phyloP scores from a whole-genome alignment of 2,797 vertebrate species.

The Poeciliopsis paucimaculata region DNA sequence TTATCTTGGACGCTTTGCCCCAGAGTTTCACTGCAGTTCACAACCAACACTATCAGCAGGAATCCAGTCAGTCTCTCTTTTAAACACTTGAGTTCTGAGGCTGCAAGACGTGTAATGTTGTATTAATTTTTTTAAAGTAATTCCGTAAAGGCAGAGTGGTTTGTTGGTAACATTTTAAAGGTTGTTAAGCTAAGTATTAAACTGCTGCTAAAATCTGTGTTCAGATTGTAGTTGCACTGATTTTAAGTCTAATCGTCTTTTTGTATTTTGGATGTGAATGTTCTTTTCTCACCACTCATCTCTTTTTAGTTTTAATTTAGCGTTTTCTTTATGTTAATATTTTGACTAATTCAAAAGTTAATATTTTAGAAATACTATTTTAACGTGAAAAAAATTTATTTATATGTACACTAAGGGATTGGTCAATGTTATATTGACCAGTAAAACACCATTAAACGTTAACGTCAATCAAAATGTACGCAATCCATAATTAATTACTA shows the following conservation, averaged over 20 bases:
- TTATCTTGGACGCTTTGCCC: constrained; percentile 5
- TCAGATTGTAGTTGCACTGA: background rate
- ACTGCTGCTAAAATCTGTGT: background rate
- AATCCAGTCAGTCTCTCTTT: background rate
- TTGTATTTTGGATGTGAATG: background rate
- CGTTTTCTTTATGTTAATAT: background rate
- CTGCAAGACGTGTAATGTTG: background rate
- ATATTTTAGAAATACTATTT: background rate
- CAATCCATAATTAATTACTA: background rate
- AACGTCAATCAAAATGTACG: background rate
- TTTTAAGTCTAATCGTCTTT: background rate
- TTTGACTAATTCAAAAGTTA: background rate
- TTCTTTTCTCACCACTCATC: background rate
- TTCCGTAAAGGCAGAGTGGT: background rate
- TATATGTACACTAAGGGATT: background rate
- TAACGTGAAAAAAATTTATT: background rate
- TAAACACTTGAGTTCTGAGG: constrained; percentile 2
- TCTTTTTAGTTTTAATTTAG: background rate
- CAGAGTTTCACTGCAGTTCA: background rate
- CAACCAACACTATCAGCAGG: background rate
- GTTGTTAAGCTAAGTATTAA: background rate
- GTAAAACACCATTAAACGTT: no score
- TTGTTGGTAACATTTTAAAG: background rate
- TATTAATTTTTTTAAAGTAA: background rate
- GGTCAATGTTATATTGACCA: no score